Base-by-base conservation (phyloP, 2,888 invertebrate genomes). In the Gastracanthus pulcherrimus region DNA sequence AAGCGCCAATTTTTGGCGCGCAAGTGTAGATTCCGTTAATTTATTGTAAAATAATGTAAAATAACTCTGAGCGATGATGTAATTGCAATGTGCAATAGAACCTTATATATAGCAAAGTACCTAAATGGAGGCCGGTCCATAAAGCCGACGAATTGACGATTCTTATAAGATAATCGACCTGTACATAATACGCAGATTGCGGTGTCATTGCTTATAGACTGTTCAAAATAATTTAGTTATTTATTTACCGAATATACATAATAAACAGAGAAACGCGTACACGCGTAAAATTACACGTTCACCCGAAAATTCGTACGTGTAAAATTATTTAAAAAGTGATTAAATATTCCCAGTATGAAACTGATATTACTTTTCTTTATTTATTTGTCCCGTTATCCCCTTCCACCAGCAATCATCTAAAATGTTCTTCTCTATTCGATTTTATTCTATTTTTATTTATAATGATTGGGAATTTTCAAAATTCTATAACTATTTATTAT, bases 161-260 rank as follows among this genome's bases (percentile, higher is more conserved):
- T 67, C 67, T 70, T 58, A 55, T 71, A 82, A 84, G 38, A 83
- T 83, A 60, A 72, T 81, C 71, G 60, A 84, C 78, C 78, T 85
- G 86, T 86, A 86, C 84, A 86, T 86, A 87, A 84, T 84, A 86
- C 84, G 84, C 83, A 82, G 84, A 84, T 88, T 85, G 86, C 84
- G 84, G 85, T 87, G 87, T 87, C 87, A 87, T 88, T 88, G 86
- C 87, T 89, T 88, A 89, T 90, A 91, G 91, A 91, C 90, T 91
- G 91, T 91, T 90, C 89, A 88, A 89, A 89, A 87, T 90, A 90
- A 90, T 89, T 90, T 90, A 91, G 90, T 89, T 91, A 91, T 91
- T 91, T 91, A 91, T 91, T 91, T 91, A 90, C 89, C 85, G 87
- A 81, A 85, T 83, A 86, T 84, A 87, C 84, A 86, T 84, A 85